Percentiles rank a stretch among this genome's conserved stretches.
phyloP scores from a whole-genome alignment of 2,113 vertebrate species.

The Melanocharis versteri region DNA sequence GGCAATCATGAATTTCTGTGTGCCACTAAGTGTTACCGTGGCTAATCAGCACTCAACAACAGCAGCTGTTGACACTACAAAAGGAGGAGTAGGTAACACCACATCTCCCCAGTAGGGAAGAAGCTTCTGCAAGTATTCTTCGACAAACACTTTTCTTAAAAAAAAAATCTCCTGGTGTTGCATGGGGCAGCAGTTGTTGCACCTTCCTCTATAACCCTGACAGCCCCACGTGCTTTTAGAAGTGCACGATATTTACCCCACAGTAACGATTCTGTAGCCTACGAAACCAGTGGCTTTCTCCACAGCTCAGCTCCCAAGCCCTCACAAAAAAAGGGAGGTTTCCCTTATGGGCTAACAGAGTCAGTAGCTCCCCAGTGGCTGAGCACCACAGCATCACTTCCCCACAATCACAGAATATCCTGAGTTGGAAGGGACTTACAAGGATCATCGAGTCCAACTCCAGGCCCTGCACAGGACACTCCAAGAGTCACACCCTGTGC shows the following conservation, averaged over 20 bases:
- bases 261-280: rapidly evolving
- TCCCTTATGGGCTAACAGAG: background rate
- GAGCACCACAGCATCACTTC: background rate
- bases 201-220: background rate
- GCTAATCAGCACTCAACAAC: background rate
- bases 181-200: rapidly evolving
- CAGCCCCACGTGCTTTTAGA: rapidly evolving
- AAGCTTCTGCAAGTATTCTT: background rate
- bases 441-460: rapidly evolving
- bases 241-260: rapidly evolving
- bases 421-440: background rate
- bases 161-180: rapidly evolving
- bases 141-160: background rate
- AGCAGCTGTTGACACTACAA: background rate
- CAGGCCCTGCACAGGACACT: background rate
- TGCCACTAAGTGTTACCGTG: rapidly evolving
- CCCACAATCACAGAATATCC: background rate
- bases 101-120: rapidly evolving
- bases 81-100: rapidly evolving
- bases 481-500: background rate
- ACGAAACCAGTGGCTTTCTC: background rate
- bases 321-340: rapidly evolving
- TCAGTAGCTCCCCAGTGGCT: rapidly evolving
- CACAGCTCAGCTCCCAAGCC: background rate
- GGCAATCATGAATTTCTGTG: background rate